Evolutionary conservation across 2,888 invertebrate species (phyloP), one percentile per base, ranked within the genome.

Genomic region (Luperina nickerlii): DNA sequence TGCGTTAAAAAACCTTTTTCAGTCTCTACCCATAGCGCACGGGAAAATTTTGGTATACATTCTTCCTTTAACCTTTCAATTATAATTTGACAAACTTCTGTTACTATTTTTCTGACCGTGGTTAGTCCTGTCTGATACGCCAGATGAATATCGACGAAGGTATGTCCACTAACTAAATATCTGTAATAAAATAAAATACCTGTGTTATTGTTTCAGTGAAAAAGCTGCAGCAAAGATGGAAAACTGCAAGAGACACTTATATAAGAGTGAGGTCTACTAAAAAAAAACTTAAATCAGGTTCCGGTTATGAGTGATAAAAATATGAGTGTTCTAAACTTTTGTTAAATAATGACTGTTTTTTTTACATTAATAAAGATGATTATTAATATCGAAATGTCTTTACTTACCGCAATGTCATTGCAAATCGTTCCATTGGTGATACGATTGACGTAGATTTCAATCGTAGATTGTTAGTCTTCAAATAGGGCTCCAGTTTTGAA

Each of bases 21-120:
- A 69, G 72, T 87, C 75, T 86, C 83, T 86, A 67, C 85, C 86
- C 86, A 88, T 85, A 63, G 86, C 83, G 82, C 82, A 87, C 86
- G 86, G 74, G 86, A 84, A 84, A 86, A 85, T 78, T 69, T 76
- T 85, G 85, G 87, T 69, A 87, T 88, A 78, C 85, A 87, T 72
- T 86, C 86, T 85, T 87, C 86, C 79, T 87, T 88, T 69, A 88
- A 80, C 80, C 81, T 86, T 86, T 87, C 79, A 82, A 69, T 84
- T 88, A 88, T 88, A 87, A 87, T 88, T 86, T 88, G 87, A 86
- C 86, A 87, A 73, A 87, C 88, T 81, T 88, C 82, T 84, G 63
- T 87, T 73, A 88, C 87, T 81, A 87, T 87, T 85, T 86, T 88
- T 86, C 86, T 83, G 81, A 88, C 66, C 62, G 88, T 88, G 80